Percentiles rank a stretch among this genome's conserved stretches.
Conservation (phyloP, 2,113 vertebrate genomes). For the Gavialis gangeticus region DNA sequence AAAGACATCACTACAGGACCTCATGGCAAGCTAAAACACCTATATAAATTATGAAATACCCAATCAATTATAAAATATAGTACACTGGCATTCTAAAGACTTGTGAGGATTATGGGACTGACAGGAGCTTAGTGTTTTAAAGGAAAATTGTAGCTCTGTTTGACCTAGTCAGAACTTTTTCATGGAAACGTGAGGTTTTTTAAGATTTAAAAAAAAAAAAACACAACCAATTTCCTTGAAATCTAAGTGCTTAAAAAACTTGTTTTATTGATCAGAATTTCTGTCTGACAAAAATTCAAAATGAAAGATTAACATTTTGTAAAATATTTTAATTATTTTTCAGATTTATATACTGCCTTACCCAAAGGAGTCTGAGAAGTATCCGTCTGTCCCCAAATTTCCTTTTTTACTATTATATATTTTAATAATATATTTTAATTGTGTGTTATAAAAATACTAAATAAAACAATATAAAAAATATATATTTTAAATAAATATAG, state of each 20-base stretch:
- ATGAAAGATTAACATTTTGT: too few relatives aligned
- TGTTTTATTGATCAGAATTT: too few relatives aligned
- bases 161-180: too few relatives aligned
- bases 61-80: neutral
- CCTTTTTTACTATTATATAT: too few relatives aligned
- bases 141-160: neutral
- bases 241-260: neutral
- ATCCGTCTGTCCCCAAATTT: too few relatives aligned
- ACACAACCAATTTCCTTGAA: neutral
- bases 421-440: too few relatives aligned
- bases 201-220: too few relatives aligned
- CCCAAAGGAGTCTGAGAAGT: too few relatives aligned
- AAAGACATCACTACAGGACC: neutral
- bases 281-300: too few relatives aligned
- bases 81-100: neutral
- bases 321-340: too few relatives aligned
- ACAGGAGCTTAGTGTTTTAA: neutral
- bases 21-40: neutral
- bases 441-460: too few relatives aligned
- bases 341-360: too few relatives aligned
- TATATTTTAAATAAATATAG: neutral
- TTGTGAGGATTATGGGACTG: neutral
- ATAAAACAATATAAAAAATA: neutral
- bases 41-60: neutral
- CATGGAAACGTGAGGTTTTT: neutral